phyloP scores from a whole-genome alignment of 1,140 invertebrate genomes.

The Pseudomyrmex sp. region DNA sequence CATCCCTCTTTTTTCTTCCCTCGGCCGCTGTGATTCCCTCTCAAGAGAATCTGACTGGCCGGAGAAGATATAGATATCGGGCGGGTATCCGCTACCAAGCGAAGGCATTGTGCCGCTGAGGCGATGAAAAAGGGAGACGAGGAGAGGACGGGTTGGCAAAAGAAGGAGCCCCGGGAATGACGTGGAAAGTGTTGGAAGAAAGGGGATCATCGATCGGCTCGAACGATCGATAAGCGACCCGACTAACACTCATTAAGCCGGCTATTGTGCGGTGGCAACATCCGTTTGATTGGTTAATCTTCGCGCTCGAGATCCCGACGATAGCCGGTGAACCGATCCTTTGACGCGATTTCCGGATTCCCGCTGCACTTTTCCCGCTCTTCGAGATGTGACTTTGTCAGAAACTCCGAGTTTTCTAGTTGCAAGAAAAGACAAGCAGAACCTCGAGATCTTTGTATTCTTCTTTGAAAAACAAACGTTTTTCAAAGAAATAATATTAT shows the following conservation, averaged over 20 bases:
- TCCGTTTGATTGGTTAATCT: constrained; percentile 83
- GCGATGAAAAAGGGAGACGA: constrained; percentile 45
- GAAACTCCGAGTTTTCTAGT: too few relatives aligned
- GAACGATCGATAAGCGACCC: constrained; percentile 69
- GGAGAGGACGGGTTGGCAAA: constrained; percentile 17
- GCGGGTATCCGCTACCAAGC: constrained; percentile 50
- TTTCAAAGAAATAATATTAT: too few relatives aligned
- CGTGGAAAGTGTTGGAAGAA: constrained; percentile 69
- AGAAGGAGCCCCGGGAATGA: constrained; percentile 66
- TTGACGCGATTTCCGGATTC: constrained; percentile 49
- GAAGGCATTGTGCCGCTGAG: constrained; percentile 45
- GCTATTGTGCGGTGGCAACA: constrained; percentile 79
- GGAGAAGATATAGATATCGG: constrained; percentile 69
- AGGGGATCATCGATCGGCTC: constrained; percentile 72
- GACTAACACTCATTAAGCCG: constrained; percentile 79
- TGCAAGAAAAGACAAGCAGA: too few relatives aligned
- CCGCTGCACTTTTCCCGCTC: constrained; percentile 5
- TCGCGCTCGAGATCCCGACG: constrained; percentile 59
- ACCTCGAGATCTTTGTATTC: too few relatives aligned
- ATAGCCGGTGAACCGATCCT: constrained; percentile 1
- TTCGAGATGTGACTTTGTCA: not conserved
- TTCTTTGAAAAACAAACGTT: too few relatives aligned
- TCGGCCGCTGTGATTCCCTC: constrained; percentile 46
- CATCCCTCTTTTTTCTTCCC: constrained; percentile 25
- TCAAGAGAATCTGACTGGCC: not conserved